Percentiles rank a stretch among this genome's conserved stretches.
phyloP scores from a whole-genome alignment of 1,140 invertebrate genomes.

The Drosophila sproati region DNA sequence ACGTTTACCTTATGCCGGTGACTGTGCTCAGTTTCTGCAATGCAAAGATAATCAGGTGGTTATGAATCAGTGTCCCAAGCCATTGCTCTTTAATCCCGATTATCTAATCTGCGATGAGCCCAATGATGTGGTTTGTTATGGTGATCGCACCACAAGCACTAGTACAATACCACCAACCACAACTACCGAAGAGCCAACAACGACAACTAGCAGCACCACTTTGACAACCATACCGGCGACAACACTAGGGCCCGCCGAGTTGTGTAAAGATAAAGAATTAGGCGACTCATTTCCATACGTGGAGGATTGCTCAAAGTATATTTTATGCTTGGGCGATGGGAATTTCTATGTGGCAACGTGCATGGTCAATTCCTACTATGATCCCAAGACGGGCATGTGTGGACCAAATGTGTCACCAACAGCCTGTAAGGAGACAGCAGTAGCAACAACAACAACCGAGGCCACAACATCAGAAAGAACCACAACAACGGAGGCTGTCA shows the following conservation, averaged over 20 bases:
- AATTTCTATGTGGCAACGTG: constrained; percentile 45
- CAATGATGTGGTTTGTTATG: constrained; percentile 56
- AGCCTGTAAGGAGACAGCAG: constrained; percentile 48
- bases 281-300: constrained; percentile 53
- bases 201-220: constrained; percentile 32
- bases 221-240: constrained; percentile 19
- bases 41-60: constrained; percentile 48
- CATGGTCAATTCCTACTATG: constrained; percentile 51
- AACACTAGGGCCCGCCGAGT: constrained; percentile 48
- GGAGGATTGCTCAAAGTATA: constrained; percentile 57
- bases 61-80: constrained; percentile 43
- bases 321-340: constrained; percentile 54
- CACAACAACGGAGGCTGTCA: constrained; percentile 35
- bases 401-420: constrained; percentile 60
- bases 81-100: constrained; percentile 61
- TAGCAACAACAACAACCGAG: constrained; percentile 28
- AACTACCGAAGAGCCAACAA: constrained; percentile 22
- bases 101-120: constrained; percentile 56
- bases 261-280: constrained; percentile 32
- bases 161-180: constrained; percentile 2
- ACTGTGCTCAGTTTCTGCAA: constrained; percentile 60
- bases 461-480: constrained; percentile 27
- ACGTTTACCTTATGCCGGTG: constrained; percentile 54
- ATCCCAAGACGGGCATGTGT: constrained; percentile 56
- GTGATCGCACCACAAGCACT: constrained; percentile 61